phyloP scores from a whole-genome alignment of 1,140 invertebrate genomes.

The Diabrotica virgifera region DNA sequence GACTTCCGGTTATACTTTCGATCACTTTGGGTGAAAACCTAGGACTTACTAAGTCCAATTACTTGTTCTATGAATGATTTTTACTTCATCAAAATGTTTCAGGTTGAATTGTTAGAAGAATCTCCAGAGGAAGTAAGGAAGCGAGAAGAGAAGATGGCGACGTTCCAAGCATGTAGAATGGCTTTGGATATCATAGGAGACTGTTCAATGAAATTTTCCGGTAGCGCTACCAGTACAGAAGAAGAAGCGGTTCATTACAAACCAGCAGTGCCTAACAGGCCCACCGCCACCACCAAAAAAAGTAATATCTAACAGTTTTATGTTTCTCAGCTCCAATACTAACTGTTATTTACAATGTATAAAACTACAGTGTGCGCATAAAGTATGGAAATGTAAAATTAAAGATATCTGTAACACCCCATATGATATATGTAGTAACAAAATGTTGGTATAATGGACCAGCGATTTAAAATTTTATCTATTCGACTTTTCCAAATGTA shows the following conservation, averaged over 20 bases:
- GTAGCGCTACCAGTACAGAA: neutral
- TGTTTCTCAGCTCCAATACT: too few species aligned
- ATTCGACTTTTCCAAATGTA: too few species aligned
- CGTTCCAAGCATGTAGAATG: conserved; percentile 99
- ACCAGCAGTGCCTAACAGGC: neutral
- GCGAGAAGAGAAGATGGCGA: conserved; percentile 95
- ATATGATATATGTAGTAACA: too few species aligned
- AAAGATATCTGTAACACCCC: too few species aligned
- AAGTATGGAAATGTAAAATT: too few species aligned
- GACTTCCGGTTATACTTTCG: too few species aligned
- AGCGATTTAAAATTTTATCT: too few species aligned
- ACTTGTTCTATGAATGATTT: neutral
- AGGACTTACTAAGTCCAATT: too few species aligned
- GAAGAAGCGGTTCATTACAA: neutral
- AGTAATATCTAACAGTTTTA: neutral
- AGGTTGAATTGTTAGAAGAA: conserved; percentile 92
- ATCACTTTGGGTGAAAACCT: too few species aligned
- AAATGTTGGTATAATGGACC: too few species aligned
- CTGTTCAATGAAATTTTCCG: conserved; percentile 71
- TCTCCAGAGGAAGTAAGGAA: conserved; percentile 93
- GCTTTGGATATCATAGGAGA: conserved; percentile 96
- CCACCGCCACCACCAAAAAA: neutral
- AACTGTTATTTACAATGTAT: too few species aligned
- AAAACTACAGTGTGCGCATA: too few species aligned
- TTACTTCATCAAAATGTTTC: neutral